Evolutionary conservation across 2,888 invertebrate genomes (phyloP).

Genomic region (Zootermopsis nevadensis): DNA sequence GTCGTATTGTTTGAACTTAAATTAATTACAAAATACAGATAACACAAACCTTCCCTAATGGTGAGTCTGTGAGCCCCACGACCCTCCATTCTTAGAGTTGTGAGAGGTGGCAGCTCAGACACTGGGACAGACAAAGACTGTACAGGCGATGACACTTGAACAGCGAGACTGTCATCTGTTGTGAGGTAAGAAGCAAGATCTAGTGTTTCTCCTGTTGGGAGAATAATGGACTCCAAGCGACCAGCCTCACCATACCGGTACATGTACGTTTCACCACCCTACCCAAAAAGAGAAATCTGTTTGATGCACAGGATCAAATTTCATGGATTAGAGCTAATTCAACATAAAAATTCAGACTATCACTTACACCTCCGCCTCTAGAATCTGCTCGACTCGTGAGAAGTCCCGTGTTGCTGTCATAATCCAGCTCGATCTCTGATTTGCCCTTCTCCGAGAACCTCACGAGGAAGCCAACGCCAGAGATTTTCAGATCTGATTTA

Average conservation of each 20-base stretch:
- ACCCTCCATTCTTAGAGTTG: constrained; percentile 52
- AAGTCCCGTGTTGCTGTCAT: constrained; percentile 89
- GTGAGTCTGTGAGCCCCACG: constrained; percentile 62
- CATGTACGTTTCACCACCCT: constrained; percentile 88
- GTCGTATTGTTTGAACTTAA: background rate
- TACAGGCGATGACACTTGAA: constrained; percentile 72
- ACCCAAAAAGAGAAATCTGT: constrained; percentile 58
- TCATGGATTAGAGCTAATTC: too few relatives aligned
- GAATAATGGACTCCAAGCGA: constrained; percentile 83
- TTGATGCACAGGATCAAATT: background rate
- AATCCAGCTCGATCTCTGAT: constrained; percentile 89
- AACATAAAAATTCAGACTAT: too few relatives aligned
- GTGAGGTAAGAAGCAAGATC: constrained; percentile 82
- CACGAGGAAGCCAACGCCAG: constrained; percentile 91
- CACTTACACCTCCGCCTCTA: constrained; percentile 70
- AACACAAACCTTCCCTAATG: constrained; percentile 70
- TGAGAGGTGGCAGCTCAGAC: constrained; percentile 37
- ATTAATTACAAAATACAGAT: too few relatives aligned
- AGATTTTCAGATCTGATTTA: constrained; percentile 91
- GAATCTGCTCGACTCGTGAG: constrained; percentile 79
- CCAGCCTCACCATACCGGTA: constrained; percentile 93
- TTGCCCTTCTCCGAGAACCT: constrained; percentile 89
- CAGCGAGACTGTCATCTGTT: constrained; percentile 79
- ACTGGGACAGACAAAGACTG: constrained; percentile 46
- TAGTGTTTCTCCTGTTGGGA: constrained; percentile 92